These are phyloP conservation scores for Bungarus multicinctus DNA, from an alignment of 2,113 vertebrate genomes.

Conservation along the genomic window DNA sequence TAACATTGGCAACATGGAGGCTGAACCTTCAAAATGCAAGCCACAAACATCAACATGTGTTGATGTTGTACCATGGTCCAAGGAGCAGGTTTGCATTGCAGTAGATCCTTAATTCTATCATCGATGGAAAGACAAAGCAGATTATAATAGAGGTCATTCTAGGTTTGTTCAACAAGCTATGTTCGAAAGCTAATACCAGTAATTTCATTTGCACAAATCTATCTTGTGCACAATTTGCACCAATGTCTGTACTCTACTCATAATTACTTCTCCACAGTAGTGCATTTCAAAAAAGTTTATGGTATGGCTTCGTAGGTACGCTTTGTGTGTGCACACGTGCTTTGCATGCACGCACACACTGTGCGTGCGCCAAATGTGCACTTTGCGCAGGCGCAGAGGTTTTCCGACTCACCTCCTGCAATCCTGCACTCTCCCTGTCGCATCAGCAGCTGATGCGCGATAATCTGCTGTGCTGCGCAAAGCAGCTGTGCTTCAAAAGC, in stretches of 20 bases:
- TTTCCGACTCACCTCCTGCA: no score
- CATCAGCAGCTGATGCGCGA: no score
- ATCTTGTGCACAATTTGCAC: neutral
- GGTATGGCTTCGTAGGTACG: no score
- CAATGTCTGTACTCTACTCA: neutral
- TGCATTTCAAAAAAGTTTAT: no score
- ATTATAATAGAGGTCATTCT: neutral
- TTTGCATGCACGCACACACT: no score
- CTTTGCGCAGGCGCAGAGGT: no score
- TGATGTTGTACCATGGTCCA: neutral
- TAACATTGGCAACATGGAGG: neutral
- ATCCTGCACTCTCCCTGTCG: no score
- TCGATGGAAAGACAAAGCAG: neutral
- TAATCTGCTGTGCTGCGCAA: no score
- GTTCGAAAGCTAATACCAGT: neutral
- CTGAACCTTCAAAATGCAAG: neutral
- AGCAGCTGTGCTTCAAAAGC: no score
- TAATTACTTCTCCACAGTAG: neutral
- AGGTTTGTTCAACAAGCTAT: neutral
- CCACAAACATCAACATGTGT: neutral
- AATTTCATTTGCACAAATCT: neutral
- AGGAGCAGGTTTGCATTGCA: neutral
- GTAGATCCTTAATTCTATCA: neutral
- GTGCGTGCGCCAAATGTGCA: no score
- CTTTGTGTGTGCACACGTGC: no score